Evolutionary conservation across 2,113 vertebrate species (phyloP).

Genomic region (Phalacrocorax aristotelis): DNA sequence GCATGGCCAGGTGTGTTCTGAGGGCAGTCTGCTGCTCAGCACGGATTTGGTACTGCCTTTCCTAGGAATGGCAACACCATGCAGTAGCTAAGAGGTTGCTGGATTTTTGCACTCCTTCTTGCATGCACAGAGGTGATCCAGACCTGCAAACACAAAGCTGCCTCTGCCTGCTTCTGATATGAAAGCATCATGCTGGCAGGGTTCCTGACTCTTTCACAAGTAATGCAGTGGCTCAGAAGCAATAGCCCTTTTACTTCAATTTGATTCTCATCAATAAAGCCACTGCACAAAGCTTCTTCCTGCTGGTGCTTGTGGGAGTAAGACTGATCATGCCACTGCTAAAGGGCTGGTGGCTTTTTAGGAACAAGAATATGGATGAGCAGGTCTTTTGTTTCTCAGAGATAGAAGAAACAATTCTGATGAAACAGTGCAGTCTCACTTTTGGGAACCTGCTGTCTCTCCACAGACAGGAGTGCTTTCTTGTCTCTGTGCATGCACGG

Average conservation of each 20-base stretch:
- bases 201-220: not conserved
- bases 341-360: not conserved
- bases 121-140: not conserved
- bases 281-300: not conserved
- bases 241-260: not conserved
- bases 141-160: not conserved
- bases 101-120: not conserved
- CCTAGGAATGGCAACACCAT: accelerated
- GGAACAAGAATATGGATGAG: not conserved
- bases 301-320: not conserved
- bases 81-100: not conserved
- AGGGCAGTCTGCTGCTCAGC: not conserved
- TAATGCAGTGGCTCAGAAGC: not conserved
- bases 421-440: not conserved
- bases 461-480: not conserved
- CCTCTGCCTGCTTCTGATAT: not conserved
- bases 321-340: not conserved
- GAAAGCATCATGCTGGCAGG: not conserved
- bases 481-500: not conserved
- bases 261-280: not conserved
- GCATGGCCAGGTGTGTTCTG: not conserved
- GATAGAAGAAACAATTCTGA: not conserved
- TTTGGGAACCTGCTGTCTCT: not conserved
- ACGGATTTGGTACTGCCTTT: not conserved
- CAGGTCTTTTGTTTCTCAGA: not conserved